Percentiles rank a stretch among this genome's conserved stretches.
These are phyloP conservation scores for Alces alces DNA, from an alignment of 2,113 vertebrate species.

Conservation along the genomic window DNA sequence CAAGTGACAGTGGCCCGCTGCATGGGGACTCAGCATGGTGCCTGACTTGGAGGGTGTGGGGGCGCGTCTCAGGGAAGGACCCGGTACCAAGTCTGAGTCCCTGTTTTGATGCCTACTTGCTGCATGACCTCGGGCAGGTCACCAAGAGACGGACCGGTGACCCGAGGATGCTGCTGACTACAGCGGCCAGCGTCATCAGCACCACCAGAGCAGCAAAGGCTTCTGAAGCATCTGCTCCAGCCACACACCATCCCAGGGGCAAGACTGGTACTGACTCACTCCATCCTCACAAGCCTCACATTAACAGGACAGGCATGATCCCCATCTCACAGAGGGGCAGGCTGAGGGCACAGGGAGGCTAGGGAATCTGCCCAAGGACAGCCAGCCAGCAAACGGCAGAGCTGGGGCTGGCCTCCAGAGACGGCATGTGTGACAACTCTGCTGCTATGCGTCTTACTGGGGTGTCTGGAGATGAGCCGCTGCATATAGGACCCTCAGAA, in stretches of 20 bases:
- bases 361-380: not conserved
- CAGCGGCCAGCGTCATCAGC: rapidly evolving
- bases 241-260: not conserved
- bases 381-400: not conserved
- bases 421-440: rapidly evolving
- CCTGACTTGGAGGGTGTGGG: not conserved
- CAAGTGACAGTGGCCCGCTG: not conserved
- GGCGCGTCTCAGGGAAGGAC: not conserved
- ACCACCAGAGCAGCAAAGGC: not conserved
- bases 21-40: not conserved
- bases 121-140: not conserved
- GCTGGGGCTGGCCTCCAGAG: not conserved
- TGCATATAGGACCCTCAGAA: rapidly evolving
- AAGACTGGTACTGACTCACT: rapidly evolving
- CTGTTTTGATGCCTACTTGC: not conserved
- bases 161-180: rapidly evolving
- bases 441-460: not conserved
- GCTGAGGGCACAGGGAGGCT: not conserved
- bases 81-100: rapidly evolving
- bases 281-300: not conserved
- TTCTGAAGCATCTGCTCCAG: not conserved
- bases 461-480: rapidly evolving
- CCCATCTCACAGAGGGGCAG: not conserved
- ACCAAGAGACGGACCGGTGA: rapidly evolving
- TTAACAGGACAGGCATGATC: rapidly evolving